Evolutionary conservation across 2,888 invertebrate genomes (phyloP), one percentile per base, ranked within the genome.

Genomic region (Drosophila trichaetosa): DNA sequence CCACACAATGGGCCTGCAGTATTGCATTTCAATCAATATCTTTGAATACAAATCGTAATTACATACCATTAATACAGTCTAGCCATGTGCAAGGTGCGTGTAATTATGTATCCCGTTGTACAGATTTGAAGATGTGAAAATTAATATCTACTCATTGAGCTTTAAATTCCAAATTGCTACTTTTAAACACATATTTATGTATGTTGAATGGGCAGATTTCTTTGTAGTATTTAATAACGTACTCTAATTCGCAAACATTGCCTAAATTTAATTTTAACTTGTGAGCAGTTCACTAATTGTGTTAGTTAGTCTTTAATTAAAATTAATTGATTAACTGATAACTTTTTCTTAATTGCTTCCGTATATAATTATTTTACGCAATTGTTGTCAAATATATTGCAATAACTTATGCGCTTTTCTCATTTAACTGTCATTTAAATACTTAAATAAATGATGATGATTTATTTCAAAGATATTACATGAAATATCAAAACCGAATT

Each of bases 11-110:
- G 40, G 65, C 48, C 27, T 57, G 48, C 65, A 66, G 74, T 68
- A 80, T 73, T 75, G 68, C 70, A 71, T 76, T 79, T 76, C 79
- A 83, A 84, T 84, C 74, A 87, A 76, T 76, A 70, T 53, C n/a
- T 73, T 48, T 60, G 40, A 56, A 68, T 62, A 54, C 31, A 31
- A 36, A 29, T 46, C 63, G 42, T 36, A 82, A 71, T 68, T 72
- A 54, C n/a, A 29, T 13, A 56, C 69, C 34, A 66, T 57, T 49
- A 48, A 48, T 54, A 31, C 40, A 53, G 54, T 46, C 48, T 18
- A 53, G 66, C 49, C 51, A 57, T 46, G 49, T 49, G 33, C 21
- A 31, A 29, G 13, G 13, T 21, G 31, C 18, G 38, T 34, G n/a
- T 31, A 62, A 48, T 62, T 62, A 13, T 27, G 42, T 34, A 16